Conservation (phyloP, 2,888 invertebrate species). For the Drosophila buzzatii region DNA sequence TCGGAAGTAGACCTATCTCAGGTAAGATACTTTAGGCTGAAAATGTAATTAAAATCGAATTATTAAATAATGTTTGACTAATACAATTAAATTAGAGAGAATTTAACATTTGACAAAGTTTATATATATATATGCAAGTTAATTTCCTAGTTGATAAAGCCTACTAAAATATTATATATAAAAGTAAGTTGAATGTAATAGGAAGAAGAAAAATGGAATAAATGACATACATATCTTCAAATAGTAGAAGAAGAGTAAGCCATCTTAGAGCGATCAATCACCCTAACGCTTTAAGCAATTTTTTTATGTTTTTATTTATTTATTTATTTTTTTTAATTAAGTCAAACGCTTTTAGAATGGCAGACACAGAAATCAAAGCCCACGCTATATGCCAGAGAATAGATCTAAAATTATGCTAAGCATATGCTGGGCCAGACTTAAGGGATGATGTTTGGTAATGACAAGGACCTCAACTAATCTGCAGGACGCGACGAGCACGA, state of each 20-base stretch:
- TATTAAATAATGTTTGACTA: neutral
- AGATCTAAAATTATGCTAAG: slow-evolving; percentile 74
- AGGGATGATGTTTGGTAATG: slow-evolving; percentile 70
- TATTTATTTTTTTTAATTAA: slow-evolving; percentile 60
- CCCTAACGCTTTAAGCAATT: neutral
- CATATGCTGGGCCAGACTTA: slow-evolving; percentile 61
- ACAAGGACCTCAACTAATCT: slow-evolving; percentile 60
- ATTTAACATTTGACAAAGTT: neutral
- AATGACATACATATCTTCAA: neutral
- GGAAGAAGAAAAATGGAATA: neutral
- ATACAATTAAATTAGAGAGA: neutral
- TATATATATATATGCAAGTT: no score
- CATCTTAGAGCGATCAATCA: neutral
- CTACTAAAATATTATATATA: no score
- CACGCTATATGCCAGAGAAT: slow-evolving; percentile 47
- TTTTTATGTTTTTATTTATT: no score
- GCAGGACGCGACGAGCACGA: slow-evolving; percentile 3
- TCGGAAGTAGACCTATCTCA: neutral
- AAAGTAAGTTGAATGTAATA: no score
- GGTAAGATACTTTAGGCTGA: neutral
- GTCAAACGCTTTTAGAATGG: slow-evolving; percentile 42
- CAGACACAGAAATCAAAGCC: slow-evolving; percentile 45
- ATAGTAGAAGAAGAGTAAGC: no score
- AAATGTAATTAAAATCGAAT: neutral
- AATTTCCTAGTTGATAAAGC: no score